Percentiles rank a stretch among this genome's conserved stretches.
phyloP scores from a whole-genome alignment of 2,797 vertebrate species.

The Microhierax caerulescens region DNA sequence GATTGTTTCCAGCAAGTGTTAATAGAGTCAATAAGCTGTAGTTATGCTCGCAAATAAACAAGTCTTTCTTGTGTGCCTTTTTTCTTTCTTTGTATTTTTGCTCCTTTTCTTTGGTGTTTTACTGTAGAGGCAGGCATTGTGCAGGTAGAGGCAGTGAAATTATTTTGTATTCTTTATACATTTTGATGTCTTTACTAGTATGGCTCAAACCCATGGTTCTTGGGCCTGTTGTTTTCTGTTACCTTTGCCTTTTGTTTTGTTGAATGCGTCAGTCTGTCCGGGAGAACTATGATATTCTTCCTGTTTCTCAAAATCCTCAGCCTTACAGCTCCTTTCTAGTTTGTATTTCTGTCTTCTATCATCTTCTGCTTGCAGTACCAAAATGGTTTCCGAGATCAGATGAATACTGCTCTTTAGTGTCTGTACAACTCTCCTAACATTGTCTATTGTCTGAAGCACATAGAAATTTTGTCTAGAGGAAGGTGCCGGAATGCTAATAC shows the following conservation, averaged over 20 bases:
- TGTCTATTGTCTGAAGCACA: not conserved
- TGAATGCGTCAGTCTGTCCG: not conserved
- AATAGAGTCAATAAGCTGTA: not conserved
- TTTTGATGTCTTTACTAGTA: not conserved
- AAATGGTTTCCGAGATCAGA: not conserved
- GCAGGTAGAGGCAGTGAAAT: not conserved
- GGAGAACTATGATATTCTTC: not conserved
- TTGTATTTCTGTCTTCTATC: not conserved
- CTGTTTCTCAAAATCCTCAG: not conserved
- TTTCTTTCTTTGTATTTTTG: too few species aligned
- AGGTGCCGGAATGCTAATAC: not conserved
- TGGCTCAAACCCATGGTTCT: not conserved
- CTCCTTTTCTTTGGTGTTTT: not conserved
- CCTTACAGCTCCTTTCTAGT: not conserved
- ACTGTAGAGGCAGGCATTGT: not conserved
- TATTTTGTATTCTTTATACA: not conserved
- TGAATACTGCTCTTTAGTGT: not conserved
- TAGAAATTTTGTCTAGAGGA: not conserved
- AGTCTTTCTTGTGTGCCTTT: not conserved
- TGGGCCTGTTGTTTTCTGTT: not conserved
- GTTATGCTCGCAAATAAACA: not conserved
- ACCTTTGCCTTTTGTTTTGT: not conserved
- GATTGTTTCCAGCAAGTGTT: not conserved
- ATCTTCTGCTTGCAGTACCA: not conserved
- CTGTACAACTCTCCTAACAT: not conserved